These are phyloP conservation scores for Patiria miniata DNA, from an alignment of 35 echinoderm and acorn worm species.

Conservation along the genomic window DNA sequence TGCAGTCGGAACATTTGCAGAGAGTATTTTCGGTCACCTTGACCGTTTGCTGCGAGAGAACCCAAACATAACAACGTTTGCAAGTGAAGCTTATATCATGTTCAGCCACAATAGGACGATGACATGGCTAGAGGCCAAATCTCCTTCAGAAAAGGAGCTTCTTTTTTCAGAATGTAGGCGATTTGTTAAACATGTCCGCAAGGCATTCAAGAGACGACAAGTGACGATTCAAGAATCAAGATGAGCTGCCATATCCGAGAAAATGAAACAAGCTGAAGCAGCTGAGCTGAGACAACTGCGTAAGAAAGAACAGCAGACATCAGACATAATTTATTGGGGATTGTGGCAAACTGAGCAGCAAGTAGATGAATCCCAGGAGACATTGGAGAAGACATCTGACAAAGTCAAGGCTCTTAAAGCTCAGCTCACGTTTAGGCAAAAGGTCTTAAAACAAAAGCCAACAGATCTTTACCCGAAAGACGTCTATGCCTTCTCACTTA, in stretches of 20 bases:
- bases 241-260: background rate
- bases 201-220: conserved; percentile 4
- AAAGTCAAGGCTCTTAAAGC: conserved; percentile 26
- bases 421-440: background rate
- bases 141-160: background rate
- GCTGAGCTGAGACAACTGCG: background rate
- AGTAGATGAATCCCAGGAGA: background rate
- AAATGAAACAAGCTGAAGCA: conserved; percentile 24
- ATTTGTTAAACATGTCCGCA: background rate
- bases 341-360: conserved; percentile 14
- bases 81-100: conserved; percentile 38
- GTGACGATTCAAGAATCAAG: background rate
- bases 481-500: background rate
- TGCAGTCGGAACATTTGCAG: conserved; percentile 30
- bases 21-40: conserved; percentile 46
- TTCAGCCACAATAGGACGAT: conserved; percentile 44
- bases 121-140: conserved; percentile 1
- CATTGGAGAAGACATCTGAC: background rate
- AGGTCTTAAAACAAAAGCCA: conserved; percentile 34
- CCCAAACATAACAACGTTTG: conserved; percentile 10
- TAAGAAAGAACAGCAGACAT: conserved; percentile 5
- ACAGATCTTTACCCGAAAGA: background rate
- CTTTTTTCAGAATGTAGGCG: background rate
- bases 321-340: conserved; percentile 31
- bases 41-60: conserved; percentile 15